Evolutionary conservation across 2,888 invertebrate genomes (phyloP).

Genomic region (Podotricha telesiphe): DNA sequence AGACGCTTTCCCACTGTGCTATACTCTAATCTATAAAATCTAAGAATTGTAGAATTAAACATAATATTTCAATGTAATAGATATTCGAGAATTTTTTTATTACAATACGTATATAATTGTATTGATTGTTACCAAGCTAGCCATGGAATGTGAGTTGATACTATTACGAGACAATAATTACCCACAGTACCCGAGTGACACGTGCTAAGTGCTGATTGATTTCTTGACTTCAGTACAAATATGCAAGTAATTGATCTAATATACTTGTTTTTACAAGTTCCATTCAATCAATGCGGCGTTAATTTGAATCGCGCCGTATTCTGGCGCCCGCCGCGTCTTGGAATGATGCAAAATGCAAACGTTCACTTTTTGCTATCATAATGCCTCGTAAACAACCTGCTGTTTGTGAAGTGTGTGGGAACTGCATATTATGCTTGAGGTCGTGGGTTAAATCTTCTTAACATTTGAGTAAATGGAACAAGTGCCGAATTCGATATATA

Average conservation of each 20-base stretch:
- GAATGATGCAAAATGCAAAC: too few species aligned
- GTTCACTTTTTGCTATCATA: neutral
- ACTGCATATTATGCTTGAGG: neutral
- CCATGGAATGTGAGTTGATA: neutral
- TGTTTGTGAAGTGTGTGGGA: neutral
- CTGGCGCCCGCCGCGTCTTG: conserved; percentile 6
- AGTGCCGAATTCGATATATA: too few species aligned
- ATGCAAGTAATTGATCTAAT: conserved; percentile 6
- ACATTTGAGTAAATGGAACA: too few species aligned
- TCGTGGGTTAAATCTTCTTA: neutral
- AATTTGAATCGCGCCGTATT: neutral
- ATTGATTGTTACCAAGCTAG: neutral
- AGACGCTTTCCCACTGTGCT: too few species aligned
- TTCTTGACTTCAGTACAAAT: neutral
- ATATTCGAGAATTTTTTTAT: neutral
- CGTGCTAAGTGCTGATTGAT: neutral
- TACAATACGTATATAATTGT: neutral
- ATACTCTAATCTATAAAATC: neutral
- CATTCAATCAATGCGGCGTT: neutral
- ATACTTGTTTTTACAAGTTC: conserved; percentile 7
- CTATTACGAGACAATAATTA: neutral
- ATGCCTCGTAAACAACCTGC: neutral
- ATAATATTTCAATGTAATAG: conserved; percentile 1
- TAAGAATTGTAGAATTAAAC: neutral
- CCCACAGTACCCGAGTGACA: neutral